Evolutionary conservation across 2,797 vertebrate genomes (phyloP).

Genomic region (Spinus olivaceus): DNA sequence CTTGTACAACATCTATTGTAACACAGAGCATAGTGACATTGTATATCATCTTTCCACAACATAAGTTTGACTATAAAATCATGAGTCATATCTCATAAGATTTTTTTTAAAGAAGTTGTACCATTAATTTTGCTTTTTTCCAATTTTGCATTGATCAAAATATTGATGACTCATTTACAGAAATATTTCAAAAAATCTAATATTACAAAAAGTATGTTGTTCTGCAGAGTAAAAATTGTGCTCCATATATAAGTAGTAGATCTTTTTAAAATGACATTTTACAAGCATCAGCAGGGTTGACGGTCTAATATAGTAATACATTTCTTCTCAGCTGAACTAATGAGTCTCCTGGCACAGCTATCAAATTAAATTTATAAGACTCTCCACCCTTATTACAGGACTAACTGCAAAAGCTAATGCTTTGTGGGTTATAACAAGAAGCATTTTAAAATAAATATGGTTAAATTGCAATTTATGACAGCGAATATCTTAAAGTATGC

Average conservation of each 20-base stretch:
- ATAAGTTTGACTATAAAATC: constrained; percentile 45
- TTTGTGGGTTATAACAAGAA: constrained; percentile 66
- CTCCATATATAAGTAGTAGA: constrained; percentile 48
- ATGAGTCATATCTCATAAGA: not conserved
- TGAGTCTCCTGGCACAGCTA: constrained; percentile 72
- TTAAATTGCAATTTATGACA: constrained; percentile 57
- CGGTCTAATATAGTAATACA: constrained; percentile 69
- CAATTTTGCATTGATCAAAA: constrained; percentile 59
- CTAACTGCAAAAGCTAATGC: constrained; percentile 65
- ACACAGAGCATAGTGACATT: not conserved
- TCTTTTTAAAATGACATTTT: constrained; percentile 71
- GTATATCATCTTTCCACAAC: constrained; percentile 36
- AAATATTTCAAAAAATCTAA: constrained; percentile 50
- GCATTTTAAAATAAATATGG: constrained; percentile 64
- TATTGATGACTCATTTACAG: constrained; percentile 51
- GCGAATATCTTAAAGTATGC: not conserved
- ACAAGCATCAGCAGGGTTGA: constrained; percentile 69
- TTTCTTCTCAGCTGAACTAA: constrained; percentile 75
- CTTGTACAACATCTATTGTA: not conserved
- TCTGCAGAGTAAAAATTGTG: constrained; percentile 56
- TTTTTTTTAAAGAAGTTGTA: not conserved
- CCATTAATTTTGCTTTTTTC: constrained; percentile 17
- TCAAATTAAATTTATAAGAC: constrained; percentile 79
- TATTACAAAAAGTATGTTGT: constrained; percentile 27
- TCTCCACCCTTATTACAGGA: constrained; percentile 72